Evolutionary conservation across 2,797 vertebrate genomes (phyloP).

Genomic region (Ptychobarbus kaznakovi): DNA sequence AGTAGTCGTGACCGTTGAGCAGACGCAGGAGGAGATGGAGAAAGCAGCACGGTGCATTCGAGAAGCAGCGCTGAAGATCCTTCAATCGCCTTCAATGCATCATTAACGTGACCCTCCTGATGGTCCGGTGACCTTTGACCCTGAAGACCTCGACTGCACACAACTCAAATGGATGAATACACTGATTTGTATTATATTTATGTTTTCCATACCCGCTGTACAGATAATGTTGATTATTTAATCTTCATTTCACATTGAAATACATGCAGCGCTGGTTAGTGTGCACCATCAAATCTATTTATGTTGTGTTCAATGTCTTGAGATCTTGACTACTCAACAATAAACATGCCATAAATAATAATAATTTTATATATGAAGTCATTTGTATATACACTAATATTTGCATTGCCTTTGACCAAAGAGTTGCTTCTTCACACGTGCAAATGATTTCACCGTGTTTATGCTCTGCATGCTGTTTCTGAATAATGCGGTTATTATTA

Average conservation of each 20-base stretch:
- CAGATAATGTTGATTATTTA: constrained; percentile 32
- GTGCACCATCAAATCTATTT: constrained; percentile 38
- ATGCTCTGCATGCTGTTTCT: not conserved
- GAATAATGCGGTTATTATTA: constrained; percentile 7
- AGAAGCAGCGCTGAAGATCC: constrained; percentile 80
- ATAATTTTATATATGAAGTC: constrained; percentile 47
- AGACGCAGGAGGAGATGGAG: constrained; percentile 88
- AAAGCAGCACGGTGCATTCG: constrained; percentile 84
- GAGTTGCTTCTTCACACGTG: constrained; percentile 14
- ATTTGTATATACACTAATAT: constrained; percentile 52
- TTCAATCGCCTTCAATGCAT: constrained; percentile 54
- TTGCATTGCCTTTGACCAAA: constrained; percentile 43
- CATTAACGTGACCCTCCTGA: not conserved
- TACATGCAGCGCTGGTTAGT: constrained; percentile 49
- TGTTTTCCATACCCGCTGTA: constrained; percentile 21
- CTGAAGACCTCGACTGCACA: not conserved
- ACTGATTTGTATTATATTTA: constrained; percentile 44
- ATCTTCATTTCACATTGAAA: constrained; percentile 49
- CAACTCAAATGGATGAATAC: constrained; percentile 7
- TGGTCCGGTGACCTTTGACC: constrained; percentile 17
- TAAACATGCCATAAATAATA: constrained; percentile 10
- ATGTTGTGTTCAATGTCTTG: constrained; percentile 44
- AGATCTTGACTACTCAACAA: constrained; percentile 36
- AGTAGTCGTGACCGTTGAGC: constrained; percentile 90
- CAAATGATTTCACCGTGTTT: not conserved